A percentile compares a stretch with the other conserved stretches of the same genome.
Conservation (phyloP, 2,113 vertebrate genomes). For the Chaetodon trifascialis region DNA sequence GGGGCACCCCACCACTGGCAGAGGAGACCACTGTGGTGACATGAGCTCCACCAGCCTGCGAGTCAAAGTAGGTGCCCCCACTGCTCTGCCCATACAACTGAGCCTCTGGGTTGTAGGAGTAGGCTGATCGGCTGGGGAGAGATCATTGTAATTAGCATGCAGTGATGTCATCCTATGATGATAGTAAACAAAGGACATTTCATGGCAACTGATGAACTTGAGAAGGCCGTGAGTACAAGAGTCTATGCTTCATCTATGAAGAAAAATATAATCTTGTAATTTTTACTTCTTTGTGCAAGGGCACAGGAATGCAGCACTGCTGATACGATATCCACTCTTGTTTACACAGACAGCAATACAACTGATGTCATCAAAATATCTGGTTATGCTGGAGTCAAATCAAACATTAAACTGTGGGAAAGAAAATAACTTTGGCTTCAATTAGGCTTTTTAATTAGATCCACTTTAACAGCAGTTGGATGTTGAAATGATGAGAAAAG, state of each 20-base stretch:
- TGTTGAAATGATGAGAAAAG: conserved; percentile 30
- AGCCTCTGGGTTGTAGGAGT: conserved; percentile 93
- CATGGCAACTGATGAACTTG: background rate
- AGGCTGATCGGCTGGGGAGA: conserved; percentile 89
- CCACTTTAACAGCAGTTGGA: conserved; percentile 26
- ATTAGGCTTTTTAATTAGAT: conserved; percentile 18
- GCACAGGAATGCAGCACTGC: background rate
- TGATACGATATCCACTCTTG: background rate
- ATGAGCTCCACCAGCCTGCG: conserved; percentile 89
- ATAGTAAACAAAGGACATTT: conserved; percentile 7
- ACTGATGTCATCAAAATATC: background rate
- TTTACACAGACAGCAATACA: background rate
- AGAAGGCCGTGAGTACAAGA: background rate
- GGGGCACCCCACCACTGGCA: conserved; percentile 87
- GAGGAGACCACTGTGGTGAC: conserved; percentile 95
- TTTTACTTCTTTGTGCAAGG: background rate
- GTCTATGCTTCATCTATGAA: background rate
- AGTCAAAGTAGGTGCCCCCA: conserved; percentile 91
- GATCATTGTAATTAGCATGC: conserved; percentile 13
- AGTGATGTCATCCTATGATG: background rate
- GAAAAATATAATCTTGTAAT: background rate
- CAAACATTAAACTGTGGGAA: conserved; percentile 14
- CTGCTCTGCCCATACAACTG: conserved; percentile 93
- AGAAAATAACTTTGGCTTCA: conserved; percentile 1
- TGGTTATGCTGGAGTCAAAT: background rate